phyloP scores from a whole-genome alignment of 2,888 invertebrate species.

The Perdita meconis region DNA sequence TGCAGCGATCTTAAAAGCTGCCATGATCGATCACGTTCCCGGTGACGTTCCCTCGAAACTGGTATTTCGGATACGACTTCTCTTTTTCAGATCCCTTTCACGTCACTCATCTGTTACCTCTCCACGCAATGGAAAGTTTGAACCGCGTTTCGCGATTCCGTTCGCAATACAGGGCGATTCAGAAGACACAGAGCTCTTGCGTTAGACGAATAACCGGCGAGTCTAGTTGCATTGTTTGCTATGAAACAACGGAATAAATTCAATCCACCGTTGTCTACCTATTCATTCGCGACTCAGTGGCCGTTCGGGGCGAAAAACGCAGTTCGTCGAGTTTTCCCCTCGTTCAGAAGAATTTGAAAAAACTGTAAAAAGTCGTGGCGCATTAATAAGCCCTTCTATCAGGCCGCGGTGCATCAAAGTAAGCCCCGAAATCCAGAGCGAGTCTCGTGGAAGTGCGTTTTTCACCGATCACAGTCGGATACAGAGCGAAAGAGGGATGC shows the following conservation, averaged over 20 bases:
- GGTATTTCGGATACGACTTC: neutral
- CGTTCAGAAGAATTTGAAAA: neutral
- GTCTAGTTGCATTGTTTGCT: neutral
- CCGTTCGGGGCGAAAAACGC: neutral
- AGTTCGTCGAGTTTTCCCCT: neutral
- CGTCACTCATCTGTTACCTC: no score
- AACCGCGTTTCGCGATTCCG: neutral
- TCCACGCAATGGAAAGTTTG: no score
- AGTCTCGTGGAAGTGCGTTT: neutral
- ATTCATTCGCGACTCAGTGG: neutral
- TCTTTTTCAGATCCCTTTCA: neutral
- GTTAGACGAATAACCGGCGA: no score
- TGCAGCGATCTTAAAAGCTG: conserved; percentile 60
- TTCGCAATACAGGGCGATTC: neutral
- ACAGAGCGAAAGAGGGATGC: neutral
- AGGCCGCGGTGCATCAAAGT: neutral
- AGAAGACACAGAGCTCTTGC: neutral
- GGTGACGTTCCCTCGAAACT: conserved; percentile 28
- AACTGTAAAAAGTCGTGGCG: neutral
- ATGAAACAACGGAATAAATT: neutral
- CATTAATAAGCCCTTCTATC: conserved; percentile 21
- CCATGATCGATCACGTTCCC: conserved; percentile 51
- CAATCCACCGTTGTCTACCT: conserved; percentile 11
- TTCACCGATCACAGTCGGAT: neutral
- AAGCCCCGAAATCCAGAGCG: neutral